Evolutionary conservation across 2,113 vertebrate genomes (phyloP), one percentile per base, ranked within the genome.

Genomic region (Ictalurus punctatus): DNA sequence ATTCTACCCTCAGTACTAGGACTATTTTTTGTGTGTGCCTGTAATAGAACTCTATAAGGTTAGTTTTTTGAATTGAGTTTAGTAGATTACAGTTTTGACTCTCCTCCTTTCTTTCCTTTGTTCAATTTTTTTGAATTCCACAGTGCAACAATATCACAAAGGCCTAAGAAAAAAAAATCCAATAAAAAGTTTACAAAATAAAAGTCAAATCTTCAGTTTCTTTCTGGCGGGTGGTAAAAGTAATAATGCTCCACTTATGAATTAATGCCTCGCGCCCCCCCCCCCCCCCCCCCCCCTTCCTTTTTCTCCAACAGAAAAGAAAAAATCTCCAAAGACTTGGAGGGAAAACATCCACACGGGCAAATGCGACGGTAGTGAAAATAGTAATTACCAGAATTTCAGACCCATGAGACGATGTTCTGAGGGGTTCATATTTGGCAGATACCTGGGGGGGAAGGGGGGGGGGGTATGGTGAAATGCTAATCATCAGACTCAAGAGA

Each of bases 181-280:
- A 87, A 87, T 81, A n/a, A 37, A 81, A 69, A 44, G n/a, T 81
- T 87, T 87, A 63, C 86, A 67, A 87, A 80, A 87, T 80, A 87
- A 80, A 78, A 80, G 59, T 87, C 74, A 23, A 79, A 69, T 52
- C n/a, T 81, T 74, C 67, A 25, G 25, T 52, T 59, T 79, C 16
- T 82, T 69, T 37, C 44, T 56, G n/a, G 21, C 30, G 19, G 40
- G 44, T 81, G 44, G 61, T 82, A 71, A 87, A 87, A 87, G 78
- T 82, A 87, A 81, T 87, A 87, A 87, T 56, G 48, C 61, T 82
- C 61, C 61, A 81, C 16, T 63, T 87, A 17, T 79, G 56, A 87
- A 85, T 85, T 30, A 85, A 65, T 27, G 30, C 3, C 27, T 48
- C 21, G 0, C 19, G 2, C 17, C 23, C 13, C 1, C 27, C 17